phyloP scores from a whole-genome alignment of 2,888 invertebrate genomes.

The Anorthoa munda region DNA sequence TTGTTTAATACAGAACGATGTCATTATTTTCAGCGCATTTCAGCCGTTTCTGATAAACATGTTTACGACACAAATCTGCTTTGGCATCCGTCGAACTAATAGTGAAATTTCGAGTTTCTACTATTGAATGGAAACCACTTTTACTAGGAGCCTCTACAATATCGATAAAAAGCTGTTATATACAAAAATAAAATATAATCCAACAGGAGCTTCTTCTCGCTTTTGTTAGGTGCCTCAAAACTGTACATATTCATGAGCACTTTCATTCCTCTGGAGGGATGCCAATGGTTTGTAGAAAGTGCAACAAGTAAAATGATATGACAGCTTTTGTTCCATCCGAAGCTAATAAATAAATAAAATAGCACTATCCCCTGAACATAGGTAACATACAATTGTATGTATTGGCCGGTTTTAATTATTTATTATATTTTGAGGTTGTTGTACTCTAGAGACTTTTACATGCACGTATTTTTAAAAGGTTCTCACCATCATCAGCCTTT shows the following conservation, averaged over 20 bases:
- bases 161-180: slow-evolving; percentile 1
- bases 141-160: background rate
- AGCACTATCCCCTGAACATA: background rate
- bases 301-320: background rate
- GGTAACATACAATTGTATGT: background rate
- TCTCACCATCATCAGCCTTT: too few species aligned
- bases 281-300: slow-evolving; percentile 8
- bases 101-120: background rate
- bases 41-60: background rate
- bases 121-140: slow-evolving; percentile 1
- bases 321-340: background rate
- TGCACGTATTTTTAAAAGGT: too few species aligned
- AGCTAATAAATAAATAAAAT: background rate
- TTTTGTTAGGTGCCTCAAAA: background rate
- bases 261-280: slow-evolving; percentile 13
- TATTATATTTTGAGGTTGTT: too few species aligned
- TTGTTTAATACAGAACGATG: background rate
- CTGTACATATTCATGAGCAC: slow-evolving; percentile 9
- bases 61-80: background rate
- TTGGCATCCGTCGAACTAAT: background rate
- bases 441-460: too few species aligned
- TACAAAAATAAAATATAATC: background rate
- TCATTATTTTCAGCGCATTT: background rate
- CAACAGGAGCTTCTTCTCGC: slow-evolving; percentile 4
- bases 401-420: too few species aligned